Base-by-base conservation (phyloP, 1,140 invertebrate species). In the Eupristina koningsbergeri region DNA sequence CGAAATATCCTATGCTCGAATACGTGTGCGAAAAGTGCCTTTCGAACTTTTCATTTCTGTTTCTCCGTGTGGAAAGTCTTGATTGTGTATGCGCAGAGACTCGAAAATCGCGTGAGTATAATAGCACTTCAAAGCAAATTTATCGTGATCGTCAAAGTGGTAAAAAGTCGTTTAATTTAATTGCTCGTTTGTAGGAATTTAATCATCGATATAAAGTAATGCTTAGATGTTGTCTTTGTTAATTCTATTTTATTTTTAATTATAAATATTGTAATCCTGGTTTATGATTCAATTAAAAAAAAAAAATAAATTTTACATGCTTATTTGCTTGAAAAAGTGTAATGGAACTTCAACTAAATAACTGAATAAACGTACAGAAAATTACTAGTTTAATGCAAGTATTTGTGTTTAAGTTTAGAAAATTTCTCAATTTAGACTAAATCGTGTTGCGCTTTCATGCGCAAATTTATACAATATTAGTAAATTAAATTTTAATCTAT, bases 121-220 rank as follows among this genome's bases (percentile, higher is more conserved):
- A 67, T 36, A 36, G 34, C 64, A 67, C 64, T 67, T 36, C 31
- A 67, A 67, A 45, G 69, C 41, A 6, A 45, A 26, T 47, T 73
- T 73, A 47, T 73, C 69, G 22, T 13, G 69, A 73, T 73, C 69
- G 22, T 73, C 41, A 41, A 47, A 69, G 34, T 29, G 69, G 2
- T 47, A 73, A 73, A 53, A 41, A 73, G 39, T 73, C 69, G 26
- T 29, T 73, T 73, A 9, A 29, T 73, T 45, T 45, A 71, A 73
- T 73, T 41, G 69, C 69, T 26, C 6, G 6, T n/a, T 0, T 73
- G 29, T 73, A 73, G 22, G 17, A 45, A 47, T 47, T 73, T 47
- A 36, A 67, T 19, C 15, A 22, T 67, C 34, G 29, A 67, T 36
- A 39, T 67, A 67, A 19, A 1, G 8, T 19, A 67, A 36, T 36